Conservation (phyloP, 2,113 vertebrate genomes). For the Damaliscus lunatus region DNA sequence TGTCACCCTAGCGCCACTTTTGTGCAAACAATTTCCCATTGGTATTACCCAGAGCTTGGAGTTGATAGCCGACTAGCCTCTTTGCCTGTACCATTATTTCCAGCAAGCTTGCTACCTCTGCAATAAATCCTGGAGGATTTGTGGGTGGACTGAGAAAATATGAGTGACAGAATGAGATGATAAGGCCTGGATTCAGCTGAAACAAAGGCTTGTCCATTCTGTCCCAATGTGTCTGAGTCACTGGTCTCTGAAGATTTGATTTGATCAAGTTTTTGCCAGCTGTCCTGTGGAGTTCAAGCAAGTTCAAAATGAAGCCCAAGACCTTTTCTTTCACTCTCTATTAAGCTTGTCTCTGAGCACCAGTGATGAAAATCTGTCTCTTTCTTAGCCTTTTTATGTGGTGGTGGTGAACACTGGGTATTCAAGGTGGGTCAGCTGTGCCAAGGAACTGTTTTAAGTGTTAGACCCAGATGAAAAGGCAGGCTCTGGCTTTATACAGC, state of each 20-base stretch:
- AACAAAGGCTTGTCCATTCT: conserved; percentile 77
- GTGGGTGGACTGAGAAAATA: conserved; percentile 69
- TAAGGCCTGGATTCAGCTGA: conserved; percentile 71
- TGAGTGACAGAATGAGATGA: conserved; percentile 82
- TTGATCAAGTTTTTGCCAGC: conserved; percentile 76
- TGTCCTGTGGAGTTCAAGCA: conserved; percentile 68
- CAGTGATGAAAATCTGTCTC: conserved; percentile 46
- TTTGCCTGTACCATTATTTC: conserved; percentile 86
- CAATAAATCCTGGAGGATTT: conserved; percentile 87
- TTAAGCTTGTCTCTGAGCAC: conserved; percentile 1
- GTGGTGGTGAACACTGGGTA: conserved; percentile 12
- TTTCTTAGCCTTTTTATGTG: conserved; percentile 1
- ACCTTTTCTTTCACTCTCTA: background rate
- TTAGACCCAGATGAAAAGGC: background rate
- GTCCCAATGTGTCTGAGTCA: conserved; percentile 54
- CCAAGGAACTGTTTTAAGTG: conserved; percentile 30
- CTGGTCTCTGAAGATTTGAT: conserved; percentile 75
- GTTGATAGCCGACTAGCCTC: conserved; percentile 80
- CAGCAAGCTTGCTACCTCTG: conserved; percentile 85
- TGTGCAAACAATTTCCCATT: conserved; percentile 90
- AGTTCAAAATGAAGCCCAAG: conserved; percentile 52
- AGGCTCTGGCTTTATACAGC: background rate
- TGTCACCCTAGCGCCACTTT: conserved; percentile 97
- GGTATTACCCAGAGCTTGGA: conserved; percentile 83
- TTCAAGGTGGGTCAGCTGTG: background rate